phyloP scores from a whole-genome alignment of 2,797 vertebrate species.

The Zenarchopterus dispar region DNA sequence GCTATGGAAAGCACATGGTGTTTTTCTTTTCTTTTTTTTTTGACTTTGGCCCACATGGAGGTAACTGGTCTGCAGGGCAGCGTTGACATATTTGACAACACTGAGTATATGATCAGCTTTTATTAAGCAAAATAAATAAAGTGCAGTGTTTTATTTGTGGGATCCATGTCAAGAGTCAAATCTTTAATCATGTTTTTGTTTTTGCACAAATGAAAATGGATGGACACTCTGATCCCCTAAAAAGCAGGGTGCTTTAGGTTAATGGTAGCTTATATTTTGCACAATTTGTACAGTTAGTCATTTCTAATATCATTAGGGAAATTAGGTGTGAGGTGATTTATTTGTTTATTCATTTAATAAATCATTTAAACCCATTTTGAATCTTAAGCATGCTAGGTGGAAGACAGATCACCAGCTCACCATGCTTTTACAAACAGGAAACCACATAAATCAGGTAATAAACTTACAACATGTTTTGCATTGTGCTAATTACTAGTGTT shows the following conservation, averaged over 20 bases:
- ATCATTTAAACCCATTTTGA: conserved; percentile 84
- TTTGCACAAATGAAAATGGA: conserved; percentile 83
- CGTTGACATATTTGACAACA: conserved; percentile 68
- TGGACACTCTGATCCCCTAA: conserved; percentile 77
- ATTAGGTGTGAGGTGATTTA: conserved; percentile 85
- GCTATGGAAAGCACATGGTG: conserved; percentile 7
- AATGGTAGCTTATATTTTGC: conserved; percentile 83
- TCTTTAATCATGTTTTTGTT: conserved; percentile 84
- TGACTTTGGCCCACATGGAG: conserved; percentile 48
- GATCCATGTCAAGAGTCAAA: conserved; percentile 81
- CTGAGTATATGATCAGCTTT: conserved; percentile 58
- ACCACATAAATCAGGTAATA: conserved; percentile 87
- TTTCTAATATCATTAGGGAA: conserved; percentile 88
- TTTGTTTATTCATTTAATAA: conserved; percentile 87
- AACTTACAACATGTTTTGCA: conserved; percentile 85
- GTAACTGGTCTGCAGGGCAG: conserved; percentile 26
- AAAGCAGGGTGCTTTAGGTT: conserved; percentile 83
- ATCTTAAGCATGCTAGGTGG: conserved; percentile 75
- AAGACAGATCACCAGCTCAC: conserved; percentile 79
- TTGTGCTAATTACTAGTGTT: conserved; percentile 85
- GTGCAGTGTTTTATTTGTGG: conserved; percentile 78
- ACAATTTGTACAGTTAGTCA: conserved; percentile 85
- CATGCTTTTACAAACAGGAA: conserved; percentile 82
- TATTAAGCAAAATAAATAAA: conserved; percentile 64
- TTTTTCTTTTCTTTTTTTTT: conserved; percentile 29